Conservation (phyloP, 2,113 vertebrate species). For the Etia nguti region DNA sequence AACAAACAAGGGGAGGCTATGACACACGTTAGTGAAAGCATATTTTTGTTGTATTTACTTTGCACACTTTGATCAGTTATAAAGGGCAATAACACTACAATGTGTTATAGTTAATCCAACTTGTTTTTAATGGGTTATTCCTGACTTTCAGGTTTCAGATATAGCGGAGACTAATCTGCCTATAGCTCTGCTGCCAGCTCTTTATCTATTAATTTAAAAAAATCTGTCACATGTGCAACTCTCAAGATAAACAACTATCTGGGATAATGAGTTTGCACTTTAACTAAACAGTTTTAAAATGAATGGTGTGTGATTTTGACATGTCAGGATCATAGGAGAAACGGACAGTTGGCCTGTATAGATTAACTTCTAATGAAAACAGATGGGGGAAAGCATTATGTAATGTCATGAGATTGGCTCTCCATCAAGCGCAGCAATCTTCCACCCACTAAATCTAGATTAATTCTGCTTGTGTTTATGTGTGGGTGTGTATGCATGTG, state of each 20-base stretch:
- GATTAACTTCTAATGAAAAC: slow-evolving; percentile 68
- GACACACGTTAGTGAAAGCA: not conserved
- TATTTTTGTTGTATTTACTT: not conserved
- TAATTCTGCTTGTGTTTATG: not conserved
- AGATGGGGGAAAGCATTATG: slow-evolving; percentile 69
- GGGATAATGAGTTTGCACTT: not conserved
- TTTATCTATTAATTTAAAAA: not conserved
- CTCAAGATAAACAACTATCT: not conserved
- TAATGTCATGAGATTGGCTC: slow-evolving; percentile 58
- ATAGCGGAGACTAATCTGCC: not conserved
- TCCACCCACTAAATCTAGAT: not conserved
- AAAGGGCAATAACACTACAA: not conserved
- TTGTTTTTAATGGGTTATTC: not conserved
- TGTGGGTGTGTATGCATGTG: not conserved
- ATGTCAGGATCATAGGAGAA: not conserved
- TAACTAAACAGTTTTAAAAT: not conserved
- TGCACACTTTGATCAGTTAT: not conserved
- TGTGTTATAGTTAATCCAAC: not conserved
- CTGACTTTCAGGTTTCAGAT: not conserved
- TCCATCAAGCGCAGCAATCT: not conserved
- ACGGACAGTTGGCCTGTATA: not conserved
- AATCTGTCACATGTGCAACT: not conserved
- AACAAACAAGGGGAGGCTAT: not conserved
- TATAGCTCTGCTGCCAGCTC: not conserved
- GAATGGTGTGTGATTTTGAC: not conserved